Percentiles rank a stretch among this genome's conserved stretches.
Conservation (phyloP, 2,797 vertebrate genomes). For the Tauraco hartlaubi region DNA sequence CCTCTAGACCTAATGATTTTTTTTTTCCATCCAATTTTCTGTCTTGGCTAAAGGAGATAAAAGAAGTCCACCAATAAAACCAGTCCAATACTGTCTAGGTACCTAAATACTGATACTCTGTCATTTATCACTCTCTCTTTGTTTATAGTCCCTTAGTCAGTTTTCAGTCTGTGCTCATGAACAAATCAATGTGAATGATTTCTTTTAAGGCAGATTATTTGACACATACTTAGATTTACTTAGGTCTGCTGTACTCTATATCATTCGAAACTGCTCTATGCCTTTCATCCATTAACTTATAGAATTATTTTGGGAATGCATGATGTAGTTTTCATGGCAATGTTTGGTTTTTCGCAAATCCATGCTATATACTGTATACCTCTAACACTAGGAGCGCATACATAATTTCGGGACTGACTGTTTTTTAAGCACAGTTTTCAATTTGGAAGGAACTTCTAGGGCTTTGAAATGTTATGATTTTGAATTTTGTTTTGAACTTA, state of each 20-base stretch:
- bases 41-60: constrained; percentile 4
- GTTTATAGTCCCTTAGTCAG: constrained; percentile 3
- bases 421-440: neutral
- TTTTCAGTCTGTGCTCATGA: constrained; percentile 7
- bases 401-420: neutral
- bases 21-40: neutral
- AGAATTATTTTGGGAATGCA: constrained; percentile 2
- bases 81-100: neutral
- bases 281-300: constrained; percentile 10
- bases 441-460: neutral
- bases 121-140: constrained; percentile 5
- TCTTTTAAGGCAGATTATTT: constrained; percentile 53
- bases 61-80: neutral
- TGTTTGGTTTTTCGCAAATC: neutral
- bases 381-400: neutral
- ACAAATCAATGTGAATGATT: constrained; percentile 49
- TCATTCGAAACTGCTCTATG: constrained; percentile 9
- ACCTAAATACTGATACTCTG: neutral
- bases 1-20: neutral
- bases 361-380: neutral
- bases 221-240: constrained; percentile 17
- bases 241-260: neutral
- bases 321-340: neutral
- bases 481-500: neutral
- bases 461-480: neutral